Evolutionary conservation across 2,113 vertebrate genomes (phyloP).

Genomic region (Tetrao urogallus): DNA sequence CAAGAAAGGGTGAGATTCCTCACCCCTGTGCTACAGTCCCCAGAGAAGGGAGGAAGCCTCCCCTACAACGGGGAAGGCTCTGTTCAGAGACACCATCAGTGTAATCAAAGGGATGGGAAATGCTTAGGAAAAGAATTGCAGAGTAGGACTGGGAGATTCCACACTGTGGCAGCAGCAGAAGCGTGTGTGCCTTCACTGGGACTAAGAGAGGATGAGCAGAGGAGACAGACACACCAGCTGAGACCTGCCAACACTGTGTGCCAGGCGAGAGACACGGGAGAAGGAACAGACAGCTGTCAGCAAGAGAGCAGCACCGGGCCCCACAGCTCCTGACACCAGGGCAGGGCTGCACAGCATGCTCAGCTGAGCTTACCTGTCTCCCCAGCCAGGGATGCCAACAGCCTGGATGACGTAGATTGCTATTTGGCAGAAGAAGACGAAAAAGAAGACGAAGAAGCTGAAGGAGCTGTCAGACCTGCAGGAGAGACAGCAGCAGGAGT

Average conservation of each 20-base stretch:
- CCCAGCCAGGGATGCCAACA: slow-evolving; percentile 91
- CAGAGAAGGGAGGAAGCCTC: background rate
- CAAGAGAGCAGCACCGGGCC: background rate
- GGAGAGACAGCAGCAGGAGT: slow-evolving; percentile 9
- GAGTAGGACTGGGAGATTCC: background rate
- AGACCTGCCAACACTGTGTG: background rate
- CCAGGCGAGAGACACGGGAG: background rate
- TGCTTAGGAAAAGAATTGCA: background rate
- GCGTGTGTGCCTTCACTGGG: background rate
- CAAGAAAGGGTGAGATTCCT: background rate
- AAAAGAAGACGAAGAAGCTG: slow-evolving; percentile 99
- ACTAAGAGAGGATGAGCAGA: background rate
- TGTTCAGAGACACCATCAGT: background rate
- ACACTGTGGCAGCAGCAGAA: background rate
- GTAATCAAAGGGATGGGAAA: too few species aligned
- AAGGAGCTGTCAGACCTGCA: slow-evolving; percentile 97
- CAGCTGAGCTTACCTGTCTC: slow-evolving; percentile 88
- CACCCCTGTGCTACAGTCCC: background rate
- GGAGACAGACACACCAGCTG: background rate
- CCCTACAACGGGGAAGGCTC: background rate
- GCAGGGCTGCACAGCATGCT: accelerated
- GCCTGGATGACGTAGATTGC: slow-evolving; percentile 92
- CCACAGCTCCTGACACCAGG: background rate
- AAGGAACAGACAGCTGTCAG: background rate
- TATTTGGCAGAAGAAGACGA: slow-evolving; percentile 97